A percentile compares a stretch with the other conserved stretches of the same genome.
Evolutionary conservation across 2,113 vertebrate genomes (phyloP).

Genomic region (Pelobates fuscus): DNA sequence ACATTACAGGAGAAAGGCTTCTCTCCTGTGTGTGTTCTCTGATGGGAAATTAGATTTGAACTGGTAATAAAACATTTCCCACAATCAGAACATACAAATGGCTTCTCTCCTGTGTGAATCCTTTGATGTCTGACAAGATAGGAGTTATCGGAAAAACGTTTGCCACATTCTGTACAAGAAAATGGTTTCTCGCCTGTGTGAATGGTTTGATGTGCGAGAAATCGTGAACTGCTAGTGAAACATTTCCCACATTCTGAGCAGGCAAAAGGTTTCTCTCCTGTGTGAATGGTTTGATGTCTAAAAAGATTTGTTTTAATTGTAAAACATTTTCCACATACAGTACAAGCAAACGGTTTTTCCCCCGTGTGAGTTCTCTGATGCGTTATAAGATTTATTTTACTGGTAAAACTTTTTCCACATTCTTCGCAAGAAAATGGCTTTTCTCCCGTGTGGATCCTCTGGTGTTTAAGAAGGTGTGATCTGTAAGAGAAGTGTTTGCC

Average conservation of each 20-base stretch:
- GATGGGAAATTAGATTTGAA: constrained; percentile 60
- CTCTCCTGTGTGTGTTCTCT: constrained; percentile 57
- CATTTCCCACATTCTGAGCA: constrained; percentile 60
- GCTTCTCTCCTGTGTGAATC: constrained; percentile 58
- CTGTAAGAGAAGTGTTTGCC: too few species aligned
- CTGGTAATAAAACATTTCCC: constrained; percentile 59
- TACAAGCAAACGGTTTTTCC: constrained; percentile 57
- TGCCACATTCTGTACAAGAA: constrained; percentile 54
- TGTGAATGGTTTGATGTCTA: constrained; percentile 60
- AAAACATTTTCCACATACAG: constrained; percentile 61
- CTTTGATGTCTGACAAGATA: constrained; percentile 59
- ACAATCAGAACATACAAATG: constrained; percentile 55
- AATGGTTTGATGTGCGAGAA: constrained; percentile 59
- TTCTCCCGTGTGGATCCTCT: neutral
- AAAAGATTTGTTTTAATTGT: constrained; percentile 57
- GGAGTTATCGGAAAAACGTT: constrained; percentile 59
- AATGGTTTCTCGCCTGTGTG: constrained; percentile 61
- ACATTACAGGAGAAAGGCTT: constrained; percentile 54
- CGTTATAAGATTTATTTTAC: neutral
- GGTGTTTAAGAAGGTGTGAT: too few species aligned
- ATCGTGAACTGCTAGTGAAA: constrained; percentile 58
- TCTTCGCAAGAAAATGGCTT: neutral
- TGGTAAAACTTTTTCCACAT: neutral
- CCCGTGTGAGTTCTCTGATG: constrained; percentile 44
- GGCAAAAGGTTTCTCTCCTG: constrained; percentile 57